Percentiles rank a stretch among this genome's conserved stretches.
phyloP scores from a whole-genome alignment of 1,140 invertebrate genomes.

The Caenorhabditis inopinata region DNA sequence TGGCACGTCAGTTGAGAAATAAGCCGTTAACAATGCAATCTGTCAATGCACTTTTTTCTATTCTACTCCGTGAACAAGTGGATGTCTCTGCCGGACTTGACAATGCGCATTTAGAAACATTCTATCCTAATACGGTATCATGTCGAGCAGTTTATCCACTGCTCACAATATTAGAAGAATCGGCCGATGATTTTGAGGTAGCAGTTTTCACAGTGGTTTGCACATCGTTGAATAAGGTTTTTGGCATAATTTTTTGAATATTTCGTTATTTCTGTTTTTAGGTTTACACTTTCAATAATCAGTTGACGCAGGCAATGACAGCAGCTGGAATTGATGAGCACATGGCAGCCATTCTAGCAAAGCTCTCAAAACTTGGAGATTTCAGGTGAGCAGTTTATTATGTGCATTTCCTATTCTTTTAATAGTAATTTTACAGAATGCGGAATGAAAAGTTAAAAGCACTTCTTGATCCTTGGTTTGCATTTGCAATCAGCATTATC shows the following conservation, averaged over 20 bases:
- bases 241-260: not conserved
- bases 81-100: not conserved
- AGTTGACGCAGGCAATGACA: not conserved
- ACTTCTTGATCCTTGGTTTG: not conserved
- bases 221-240: not conserved
- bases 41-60: not conserved
- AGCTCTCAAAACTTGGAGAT: not conserved
- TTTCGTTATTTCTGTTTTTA: not conserved
- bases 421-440: not conserved
- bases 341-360: not conserved
- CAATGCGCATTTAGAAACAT: conserved; percentile 7
- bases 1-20: not conserved
- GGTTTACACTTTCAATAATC: conserved; percentile 19
- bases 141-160: not conserved
- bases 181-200: conserved; percentile 5
- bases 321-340: conserved; percentile 13
- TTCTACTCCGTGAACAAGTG: not conserved
- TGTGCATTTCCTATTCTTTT: not conserved
- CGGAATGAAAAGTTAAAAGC: conserved; percentile 12
- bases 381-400: not conserved
- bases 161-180: not conserved
- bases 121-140: not conserved
- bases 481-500: conserved; percentile 4
- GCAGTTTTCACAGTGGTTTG: not conserved
- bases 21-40: conserved; percentile 10